Conservation (phyloP, 2,797 vertebrate genomes). For the Cossypha polioptera region DNA sequence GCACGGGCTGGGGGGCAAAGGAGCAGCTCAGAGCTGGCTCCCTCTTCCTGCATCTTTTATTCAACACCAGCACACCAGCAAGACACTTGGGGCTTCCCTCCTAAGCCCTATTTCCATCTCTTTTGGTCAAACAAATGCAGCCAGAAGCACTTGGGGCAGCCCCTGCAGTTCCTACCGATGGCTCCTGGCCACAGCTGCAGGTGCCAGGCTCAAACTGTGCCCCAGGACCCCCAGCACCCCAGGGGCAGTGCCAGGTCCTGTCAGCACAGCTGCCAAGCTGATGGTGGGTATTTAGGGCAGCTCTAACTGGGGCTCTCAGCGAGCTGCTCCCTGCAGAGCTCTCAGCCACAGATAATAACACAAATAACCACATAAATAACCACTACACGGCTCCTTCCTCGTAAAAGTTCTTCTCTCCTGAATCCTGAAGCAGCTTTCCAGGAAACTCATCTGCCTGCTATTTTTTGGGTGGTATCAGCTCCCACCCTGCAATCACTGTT, state of each 20-base stretch:
- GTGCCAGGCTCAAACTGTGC: fast-evolving
- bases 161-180: not conserved
- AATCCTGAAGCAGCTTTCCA: not conserved
- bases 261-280: not conserved
- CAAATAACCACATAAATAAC: not conserved
- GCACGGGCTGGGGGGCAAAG: not conserved
- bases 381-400: not conserved
- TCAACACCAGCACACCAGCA: not conserved
- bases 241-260: not conserved
- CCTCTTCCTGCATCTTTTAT: not conserved
- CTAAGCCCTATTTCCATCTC: not conserved
- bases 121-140: not conserved
- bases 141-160: fast-evolving
- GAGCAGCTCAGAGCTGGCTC: not conserved
- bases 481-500: not conserved
- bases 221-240: not conserved
- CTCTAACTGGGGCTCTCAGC: not conserved
- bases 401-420: not conserved
- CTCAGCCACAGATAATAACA: not conserved
- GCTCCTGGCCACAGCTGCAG: not conserved
- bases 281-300: not conserved
- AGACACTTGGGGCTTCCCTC: not conserved
- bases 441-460: not conserved
- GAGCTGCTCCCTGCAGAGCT: not conserved
- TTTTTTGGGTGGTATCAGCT: not conserved